A percentile compares a stretch with the other conserved stretches of the same genome.
These are phyloP conservation scores for Cricetomys ansorgei DNA, from an alignment of 2,113 vertebrate species.

Conservation along the genomic window DNA sequence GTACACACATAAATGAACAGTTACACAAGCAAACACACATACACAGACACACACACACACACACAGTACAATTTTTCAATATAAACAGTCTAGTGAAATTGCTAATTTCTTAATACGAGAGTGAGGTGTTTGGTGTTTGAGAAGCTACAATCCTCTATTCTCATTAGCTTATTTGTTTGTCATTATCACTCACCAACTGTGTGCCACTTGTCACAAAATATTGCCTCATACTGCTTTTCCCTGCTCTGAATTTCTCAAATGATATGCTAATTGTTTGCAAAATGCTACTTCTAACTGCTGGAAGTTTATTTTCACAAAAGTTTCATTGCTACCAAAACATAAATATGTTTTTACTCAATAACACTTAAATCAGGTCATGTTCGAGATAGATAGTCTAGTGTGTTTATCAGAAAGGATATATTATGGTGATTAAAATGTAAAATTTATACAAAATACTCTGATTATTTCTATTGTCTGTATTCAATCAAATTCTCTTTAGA, in stretches of 20 bases:
- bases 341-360: background rate
- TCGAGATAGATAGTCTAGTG: background rate
- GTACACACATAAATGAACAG: too few relatives aligned
- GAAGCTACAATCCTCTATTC: fast-evolving
- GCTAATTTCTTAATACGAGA: background rate
- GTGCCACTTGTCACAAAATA: background rate
- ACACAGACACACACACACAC: background rate
- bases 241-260: fast-evolving
- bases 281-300: constrained; percentile 23
- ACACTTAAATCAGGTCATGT: background rate
- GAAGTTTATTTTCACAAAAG: constrained; percentile 14
- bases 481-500: background rate
- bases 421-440: background rate
- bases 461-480: background rate
- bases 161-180: background rate
- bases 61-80: background rate
- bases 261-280: background rate
- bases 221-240: background rate
- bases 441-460: background rate
- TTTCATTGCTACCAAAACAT: constrained; percentile 43
- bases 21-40: background rate
- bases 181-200: background rate
- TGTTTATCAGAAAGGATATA: background rate
- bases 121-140: background rate
- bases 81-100: background rate